A percentile compares a stretch with the other conserved stretches of the same genome.
phyloP scores from a whole-genome alignment of 2,888 invertebrate genomes.

The Drosophila demipolita region DNA sequence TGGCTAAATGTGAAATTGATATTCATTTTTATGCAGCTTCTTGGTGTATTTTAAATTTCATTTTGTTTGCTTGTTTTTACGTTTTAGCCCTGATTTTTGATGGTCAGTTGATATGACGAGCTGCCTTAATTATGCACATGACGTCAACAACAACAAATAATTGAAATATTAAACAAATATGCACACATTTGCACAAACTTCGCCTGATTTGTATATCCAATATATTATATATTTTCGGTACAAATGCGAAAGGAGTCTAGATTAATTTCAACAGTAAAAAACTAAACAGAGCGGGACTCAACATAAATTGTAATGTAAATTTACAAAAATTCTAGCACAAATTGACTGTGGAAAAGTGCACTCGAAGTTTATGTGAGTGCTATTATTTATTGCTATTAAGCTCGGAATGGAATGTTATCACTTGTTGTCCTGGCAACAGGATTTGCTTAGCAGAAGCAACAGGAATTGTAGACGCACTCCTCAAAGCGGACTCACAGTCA shows the following conservation, averaged over 20 bases:
- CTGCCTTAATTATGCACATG: background rate
- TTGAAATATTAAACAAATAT: background rate
- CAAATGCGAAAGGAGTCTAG: background rate
- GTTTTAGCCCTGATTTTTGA: background rate
- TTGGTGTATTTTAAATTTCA: background rate
- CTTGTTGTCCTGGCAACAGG: slow-evolving; percentile 14
- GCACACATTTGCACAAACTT: background rate
- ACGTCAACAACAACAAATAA: background rate
- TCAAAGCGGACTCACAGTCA: slow-evolving; percentile 1
- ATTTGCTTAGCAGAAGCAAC: slow-evolving; percentile 8
- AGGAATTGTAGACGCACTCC: slow-evolving; percentile 13
- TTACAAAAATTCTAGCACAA: background rate
- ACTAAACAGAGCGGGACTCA: too few species aligned
- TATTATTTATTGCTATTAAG: slow-evolving; percentile 34
- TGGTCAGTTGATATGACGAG: background rate
- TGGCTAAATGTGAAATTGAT: too few species aligned
- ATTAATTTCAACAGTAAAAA: background rate
- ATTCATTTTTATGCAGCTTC: background rate
- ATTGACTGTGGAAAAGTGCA: background rate
- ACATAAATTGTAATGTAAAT: background rate
- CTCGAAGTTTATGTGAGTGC: background rate
- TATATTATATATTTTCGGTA: background rate
- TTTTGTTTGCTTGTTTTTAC: background rate
- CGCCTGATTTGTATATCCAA: background rate
- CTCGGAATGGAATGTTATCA: slow-evolving; percentile 13